phyloP scores from a whole-genome alignment of 2,113 vertebrate species.

The Rousettus leschenaultii region DNA sequence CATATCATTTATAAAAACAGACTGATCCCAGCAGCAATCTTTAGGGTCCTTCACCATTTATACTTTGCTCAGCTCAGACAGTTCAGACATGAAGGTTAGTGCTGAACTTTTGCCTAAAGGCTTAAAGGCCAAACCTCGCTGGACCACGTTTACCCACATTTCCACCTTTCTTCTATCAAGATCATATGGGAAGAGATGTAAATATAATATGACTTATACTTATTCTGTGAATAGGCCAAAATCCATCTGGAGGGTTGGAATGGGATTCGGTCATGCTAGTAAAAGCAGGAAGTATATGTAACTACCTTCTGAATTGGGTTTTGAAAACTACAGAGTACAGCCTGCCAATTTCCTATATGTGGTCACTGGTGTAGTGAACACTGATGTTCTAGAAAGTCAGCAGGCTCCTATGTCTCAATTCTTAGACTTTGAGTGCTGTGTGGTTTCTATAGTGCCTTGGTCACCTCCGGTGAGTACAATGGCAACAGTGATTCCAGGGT shows the following conservation, averaged over 20 bases:
- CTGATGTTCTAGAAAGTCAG: background rate
- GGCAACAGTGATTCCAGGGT: background rate
- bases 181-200: background rate
- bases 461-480: background rate
- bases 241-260: background rate
- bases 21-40: background rate
- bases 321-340: background rate
- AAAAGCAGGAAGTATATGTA: background rate
- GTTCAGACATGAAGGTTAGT: background rate
- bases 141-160: background rate
- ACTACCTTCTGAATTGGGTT: background rate
- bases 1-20: background rate
- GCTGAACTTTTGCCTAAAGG: background rate
- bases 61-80: background rate
- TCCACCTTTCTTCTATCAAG: background rate
- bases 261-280: background rate
- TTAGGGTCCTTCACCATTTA: background rate
- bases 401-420: background rate
- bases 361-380: background rate
- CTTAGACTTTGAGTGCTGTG: background rate
- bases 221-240: background rate
- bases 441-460: background rate
- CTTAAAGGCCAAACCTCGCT: background rate
- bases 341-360: background rate
- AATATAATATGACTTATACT: background rate